Percentiles rank a stretch among this genome's conserved stretches.
phyloP scores from a whole-genome alignment of 2,888 invertebrate species.

The Drepanosiphum platanoidis region DNA sequence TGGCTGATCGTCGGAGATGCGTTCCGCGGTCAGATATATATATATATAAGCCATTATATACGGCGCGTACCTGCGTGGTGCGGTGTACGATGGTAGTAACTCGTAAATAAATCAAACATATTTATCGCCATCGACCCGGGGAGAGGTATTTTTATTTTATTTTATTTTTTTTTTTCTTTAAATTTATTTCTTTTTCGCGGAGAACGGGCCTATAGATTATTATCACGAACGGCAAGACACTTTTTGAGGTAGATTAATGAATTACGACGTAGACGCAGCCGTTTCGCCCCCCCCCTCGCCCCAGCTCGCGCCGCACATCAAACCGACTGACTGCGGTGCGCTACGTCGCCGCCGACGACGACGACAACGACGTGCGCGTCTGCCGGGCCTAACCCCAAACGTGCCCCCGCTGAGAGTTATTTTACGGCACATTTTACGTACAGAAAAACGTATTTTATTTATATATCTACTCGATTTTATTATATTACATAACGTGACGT shows the following conservation, averaged over 20 bases:
- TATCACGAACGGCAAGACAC: constrained; percentile 28
- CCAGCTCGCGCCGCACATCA: no score
- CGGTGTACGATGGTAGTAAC: not conserved
- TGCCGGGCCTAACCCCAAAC: constrained; percentile 23
- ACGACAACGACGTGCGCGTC: constrained; percentile 6
- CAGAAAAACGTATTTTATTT: not conserved
- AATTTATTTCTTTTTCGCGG: constrained; percentile 28
- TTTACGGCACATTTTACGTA: constrained; percentile 39
- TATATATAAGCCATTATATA: not conserved
- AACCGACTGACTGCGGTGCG: no score
- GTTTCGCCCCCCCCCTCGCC: not conserved
- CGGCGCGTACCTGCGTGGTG: not conserved
- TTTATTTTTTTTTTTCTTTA: not conserved
- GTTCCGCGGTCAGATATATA: not conserved
- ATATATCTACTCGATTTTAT: constrained; percentile 37
- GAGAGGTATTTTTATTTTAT: not conserved
- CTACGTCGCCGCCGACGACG: not conserved
- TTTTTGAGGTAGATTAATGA: constrained; percentile 54
- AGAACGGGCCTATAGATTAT: constrained; percentile 32
- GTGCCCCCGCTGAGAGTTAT: constrained; percentile 48
- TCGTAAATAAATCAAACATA: constrained; percentile 50
- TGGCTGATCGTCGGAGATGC: not conserved
- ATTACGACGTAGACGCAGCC: constrained; percentile 18
- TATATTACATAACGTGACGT: constrained; percentile 25
- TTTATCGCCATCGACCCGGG: constrained; percentile 37